A percentile compares a stretch with the other conserved stretches of the same genome.
Conservation (phyloP, 2,113 vertebrate genomes). For the Bubo scandiacus region DNA sequence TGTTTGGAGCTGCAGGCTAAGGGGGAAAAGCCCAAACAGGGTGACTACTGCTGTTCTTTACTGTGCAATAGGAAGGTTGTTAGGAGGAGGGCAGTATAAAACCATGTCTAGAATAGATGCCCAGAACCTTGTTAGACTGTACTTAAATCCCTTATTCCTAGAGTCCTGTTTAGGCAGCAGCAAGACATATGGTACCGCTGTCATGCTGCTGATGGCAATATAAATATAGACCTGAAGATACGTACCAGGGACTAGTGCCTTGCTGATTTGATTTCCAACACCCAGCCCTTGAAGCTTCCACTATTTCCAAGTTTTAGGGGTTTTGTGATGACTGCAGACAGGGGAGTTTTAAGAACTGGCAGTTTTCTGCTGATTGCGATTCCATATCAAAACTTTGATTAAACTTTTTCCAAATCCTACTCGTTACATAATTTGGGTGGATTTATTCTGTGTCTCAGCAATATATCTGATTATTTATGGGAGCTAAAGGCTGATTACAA, state of each 20-base stretch:
- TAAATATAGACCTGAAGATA: neutral
- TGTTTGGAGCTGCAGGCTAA: neutral
- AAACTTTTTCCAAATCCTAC: slow-evolving; percentile 52
- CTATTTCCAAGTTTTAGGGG: neutral
- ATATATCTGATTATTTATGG: slow-evolving; percentile 71
- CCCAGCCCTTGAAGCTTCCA: neutral
- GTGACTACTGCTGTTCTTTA: neutral
- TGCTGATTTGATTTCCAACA: neutral
- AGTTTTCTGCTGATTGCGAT: slow-evolving; percentile 52
- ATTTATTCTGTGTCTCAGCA: slow-evolving; percentile 57
- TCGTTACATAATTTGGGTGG: slow-evolving; percentile 64
- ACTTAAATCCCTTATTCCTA: neutral
- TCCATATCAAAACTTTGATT: slow-evolving; percentile 54
- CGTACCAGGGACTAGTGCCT: neutral
- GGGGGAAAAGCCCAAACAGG: neutral
- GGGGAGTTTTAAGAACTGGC: neutral
- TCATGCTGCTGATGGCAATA: neutral
- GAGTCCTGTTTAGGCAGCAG: neutral
- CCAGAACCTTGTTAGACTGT: neutral
- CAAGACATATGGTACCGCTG: neutral
- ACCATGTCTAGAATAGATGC: neutral
- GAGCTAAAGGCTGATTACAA: slow-evolving; percentile 49
- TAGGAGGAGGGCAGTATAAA: neutral
- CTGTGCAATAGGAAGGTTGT: neutral
- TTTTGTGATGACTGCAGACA: neutral